Evolutionary conservation across 1,140 invertebrate genomes (phyloP), one percentile per base, ranked within the genome.

Genomic region (Euwallacea similis): DNA sequence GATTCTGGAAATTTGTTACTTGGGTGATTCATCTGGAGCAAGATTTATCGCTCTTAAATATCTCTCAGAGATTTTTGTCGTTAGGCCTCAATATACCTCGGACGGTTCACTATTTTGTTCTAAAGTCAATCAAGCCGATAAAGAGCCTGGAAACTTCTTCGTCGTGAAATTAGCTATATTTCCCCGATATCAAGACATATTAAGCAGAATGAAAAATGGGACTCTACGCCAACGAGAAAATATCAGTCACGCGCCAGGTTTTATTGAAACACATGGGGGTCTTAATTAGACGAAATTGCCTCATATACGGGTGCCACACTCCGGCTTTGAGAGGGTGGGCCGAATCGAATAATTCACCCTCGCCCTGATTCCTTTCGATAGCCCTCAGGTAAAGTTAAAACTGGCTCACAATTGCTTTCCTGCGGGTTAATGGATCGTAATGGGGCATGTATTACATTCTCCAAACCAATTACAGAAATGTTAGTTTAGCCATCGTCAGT

Each of bases 221-320:
- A 33, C 21, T n/a, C n/a, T 33, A 33, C 21, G 4, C 21, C 21
- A 4, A 33, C 21, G 21, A 53, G 50, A 21, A 7, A 46, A 55
- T 15, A 47, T 33, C 63, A 42, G 11, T 53, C 47, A 53, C 63
- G 21, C 33, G 21, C 43, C 47, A 41, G 15, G 6, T 11, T 42
- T 55, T 10, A 65, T 65, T 65, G 54, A 61, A 65, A 65, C 63
- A 21, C 62, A 65, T 65, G 63, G 63, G 63, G 63, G 63, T 42
- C 33, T 13, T 42, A 65, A 65, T 65, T 65, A 55, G 47, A 15
- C 11, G 46, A 54, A 42, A 46, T 63, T 63, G 43, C 61, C 61
- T 16, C 61, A 44, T 47, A 65, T 65, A 65, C 63, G 63, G 63
- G 63, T n/a, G 63, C 47, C 63, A 65, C 63, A 55, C 50, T 65